A percentile compares a stretch with the other conserved stretches of the same genome.
Conservation (phyloP, 2,113 vertebrate species). For the Calypte anna region DNA sequence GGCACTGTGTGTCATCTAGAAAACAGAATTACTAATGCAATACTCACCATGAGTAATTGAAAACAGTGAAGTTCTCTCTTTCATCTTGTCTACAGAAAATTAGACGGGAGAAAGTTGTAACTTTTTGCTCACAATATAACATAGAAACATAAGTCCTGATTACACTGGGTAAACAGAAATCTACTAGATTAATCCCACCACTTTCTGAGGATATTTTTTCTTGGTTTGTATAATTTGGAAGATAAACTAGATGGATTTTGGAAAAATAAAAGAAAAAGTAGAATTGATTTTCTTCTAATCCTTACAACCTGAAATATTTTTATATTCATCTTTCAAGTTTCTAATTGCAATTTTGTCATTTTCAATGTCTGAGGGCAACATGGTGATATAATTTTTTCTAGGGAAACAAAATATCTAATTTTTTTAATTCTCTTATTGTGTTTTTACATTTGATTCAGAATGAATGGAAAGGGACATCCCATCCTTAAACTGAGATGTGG, state of each 20-base stretch:
- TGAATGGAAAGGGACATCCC: background rate
- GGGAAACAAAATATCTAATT: background rate
- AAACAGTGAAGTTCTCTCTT: conserved; percentile 58
- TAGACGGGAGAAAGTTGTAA: background rate
- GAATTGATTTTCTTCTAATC: background rate
- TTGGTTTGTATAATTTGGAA: background rate
- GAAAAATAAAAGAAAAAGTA: background rate
- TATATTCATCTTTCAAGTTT: background rate
- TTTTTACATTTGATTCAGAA: background rate
- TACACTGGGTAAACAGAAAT: background rate
- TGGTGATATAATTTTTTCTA: background rate
- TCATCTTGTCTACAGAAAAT: conserved; percentile 41
- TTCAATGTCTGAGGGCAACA: background rate
- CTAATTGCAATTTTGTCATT: background rate
- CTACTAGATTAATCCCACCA: background rate
- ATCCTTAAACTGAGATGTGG: background rate
- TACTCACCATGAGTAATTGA: conserved; percentile 26
- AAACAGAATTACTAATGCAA: background rate
- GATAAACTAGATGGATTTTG: background rate
- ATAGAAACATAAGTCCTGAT: background rate
- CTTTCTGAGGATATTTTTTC: background rate
- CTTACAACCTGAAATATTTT: background rate
- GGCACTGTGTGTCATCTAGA: background rate
- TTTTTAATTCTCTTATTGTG: background rate
- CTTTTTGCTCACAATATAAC: conserved; percentile 9